These are phyloP conservation scores for Malurus cyaneus DNA, from an alignment of 2,113 vertebrate genomes.

Conservation along the genomic window DNA sequence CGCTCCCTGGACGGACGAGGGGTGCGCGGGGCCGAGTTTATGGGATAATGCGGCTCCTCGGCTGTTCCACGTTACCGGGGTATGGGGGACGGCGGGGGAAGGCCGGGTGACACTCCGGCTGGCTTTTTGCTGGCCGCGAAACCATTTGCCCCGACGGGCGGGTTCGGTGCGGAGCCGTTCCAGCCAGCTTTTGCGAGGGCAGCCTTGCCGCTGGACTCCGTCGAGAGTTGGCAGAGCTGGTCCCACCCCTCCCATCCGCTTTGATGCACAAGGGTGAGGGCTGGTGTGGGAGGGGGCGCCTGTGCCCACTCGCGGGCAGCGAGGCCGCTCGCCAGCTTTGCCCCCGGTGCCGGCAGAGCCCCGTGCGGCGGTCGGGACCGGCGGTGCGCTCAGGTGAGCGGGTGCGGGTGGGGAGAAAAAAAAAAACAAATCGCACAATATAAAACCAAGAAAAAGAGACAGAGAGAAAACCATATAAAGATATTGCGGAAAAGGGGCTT, in stretches of 20 bases:
- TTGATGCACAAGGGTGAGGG: background rate
- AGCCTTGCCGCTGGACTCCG: background rate
- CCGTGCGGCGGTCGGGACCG: background rate
- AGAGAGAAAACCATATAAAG: too few species aligned
- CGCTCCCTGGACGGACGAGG: too few species aligned
- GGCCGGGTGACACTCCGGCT: background rate
- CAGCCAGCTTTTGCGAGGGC: background rate
- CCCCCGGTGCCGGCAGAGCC: background rate
- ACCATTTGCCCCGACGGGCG: background rate
- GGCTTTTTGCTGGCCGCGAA: background rate
- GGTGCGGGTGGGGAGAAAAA: too few species aligned
- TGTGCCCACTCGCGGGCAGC: conserved; percentile 10
- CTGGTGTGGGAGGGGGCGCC: background rate
- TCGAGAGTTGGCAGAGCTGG: background rate
- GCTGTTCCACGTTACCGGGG: background rate
- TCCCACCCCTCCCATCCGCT: conserved; percentile 12
- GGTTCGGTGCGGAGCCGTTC: background rate
- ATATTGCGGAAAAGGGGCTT: too few species aligned
- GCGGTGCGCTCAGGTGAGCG: background rate
- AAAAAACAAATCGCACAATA: too few species aligned
- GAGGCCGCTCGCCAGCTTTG: background rate
- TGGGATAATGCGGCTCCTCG: background rate
- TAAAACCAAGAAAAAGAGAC: too few species aligned
- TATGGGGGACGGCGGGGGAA: rapidly evolving
- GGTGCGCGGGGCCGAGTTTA: background rate